Conservation (phyloP, 2,888 invertebrate genomes). For the Nesidiocoris tenuis region DNA sequence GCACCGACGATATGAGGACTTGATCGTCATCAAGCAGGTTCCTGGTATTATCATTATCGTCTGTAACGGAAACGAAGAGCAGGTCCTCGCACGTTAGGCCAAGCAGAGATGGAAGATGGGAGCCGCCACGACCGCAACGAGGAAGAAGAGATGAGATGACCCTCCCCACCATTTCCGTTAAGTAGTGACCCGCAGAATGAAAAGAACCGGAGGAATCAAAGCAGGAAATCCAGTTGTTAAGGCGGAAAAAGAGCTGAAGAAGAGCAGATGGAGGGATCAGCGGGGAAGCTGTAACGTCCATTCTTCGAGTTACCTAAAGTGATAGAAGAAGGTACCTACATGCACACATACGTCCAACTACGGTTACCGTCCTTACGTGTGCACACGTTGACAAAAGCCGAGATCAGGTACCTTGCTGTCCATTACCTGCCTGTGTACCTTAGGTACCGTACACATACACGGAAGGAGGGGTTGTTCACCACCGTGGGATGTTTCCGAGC, state of each 20-base stretch:
- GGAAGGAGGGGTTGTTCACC: neutral
- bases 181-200: slow-evolving; percentile 26
- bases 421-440: neutral
- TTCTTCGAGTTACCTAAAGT: neutral
- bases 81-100: neutral
- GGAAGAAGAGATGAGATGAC: slow-evolving; percentile 5
- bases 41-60: neutral
- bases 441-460: too few relatives aligned
- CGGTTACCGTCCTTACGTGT: neutral
- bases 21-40: neutral
- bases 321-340: neutral
- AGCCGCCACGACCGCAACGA: slow-evolving; percentile 35
- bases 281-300: slow-evolving; percentile 26
- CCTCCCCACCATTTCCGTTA: slow-evolving; percentile 40
- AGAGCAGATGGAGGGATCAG: neutral
- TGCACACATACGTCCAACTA: slow-evolving; percentile 4
- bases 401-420: slow-evolving; percentile 13
- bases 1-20: too few relatives aligned
- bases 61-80: neutral
- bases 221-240: slow-evolving; percentile 40
- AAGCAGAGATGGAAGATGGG: neutral
- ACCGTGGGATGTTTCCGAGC: slow-evolving; percentile 39
- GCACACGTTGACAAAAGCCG: slow-evolving; percentile 1
- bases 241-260: slow-evolving; percentile 11
- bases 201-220: slow-evolving; percentile 9